Conservation (phyloP, 2,797 vertebrate species). For the Podargus strigoides region DNA sequence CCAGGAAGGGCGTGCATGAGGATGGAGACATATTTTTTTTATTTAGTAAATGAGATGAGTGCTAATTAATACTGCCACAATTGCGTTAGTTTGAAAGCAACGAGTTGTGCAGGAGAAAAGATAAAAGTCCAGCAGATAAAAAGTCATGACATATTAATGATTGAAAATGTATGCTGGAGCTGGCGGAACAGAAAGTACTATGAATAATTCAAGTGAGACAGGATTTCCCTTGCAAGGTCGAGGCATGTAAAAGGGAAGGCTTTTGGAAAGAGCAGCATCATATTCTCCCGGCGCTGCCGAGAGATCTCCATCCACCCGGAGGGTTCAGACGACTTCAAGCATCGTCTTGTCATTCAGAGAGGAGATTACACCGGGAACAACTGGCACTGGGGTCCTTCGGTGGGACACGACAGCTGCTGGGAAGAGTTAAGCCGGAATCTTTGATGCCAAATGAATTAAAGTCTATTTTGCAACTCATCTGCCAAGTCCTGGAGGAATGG, state of each 20-base stretch:
- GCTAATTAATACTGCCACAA: background rate
- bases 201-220: constrained; percentile 84
- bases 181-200: constrained; percentile 68
- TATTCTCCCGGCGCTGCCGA: background rate
- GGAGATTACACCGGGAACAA: constrained; percentile 17
- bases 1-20: background rate
- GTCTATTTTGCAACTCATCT: constrained; percentile 62
- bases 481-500: constrained; percentile 66
- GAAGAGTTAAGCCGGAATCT: constrained; percentile 47
- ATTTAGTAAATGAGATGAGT: background rate
- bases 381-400: background rate
- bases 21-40: background rate
- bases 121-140: background rate
- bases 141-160: constrained; percentile 72
- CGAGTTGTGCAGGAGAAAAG: background rate
- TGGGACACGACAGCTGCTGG: constrained; percentile 52
- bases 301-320: background rate
- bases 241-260: constrained; percentile 74
- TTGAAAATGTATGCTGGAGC: constrained; percentile 61
- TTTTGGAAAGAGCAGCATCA: constrained; percentile 63
- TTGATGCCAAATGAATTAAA: constrained; percentile 73
- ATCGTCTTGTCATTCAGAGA: background rate
- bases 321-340: background rate
- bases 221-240: constrained; percentile 76
- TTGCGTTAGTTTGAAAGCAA: background rate